phyloP scores from a whole-genome alignment of 2,113 vertebrate species.

The Erinaceus europaeus region DNA sequence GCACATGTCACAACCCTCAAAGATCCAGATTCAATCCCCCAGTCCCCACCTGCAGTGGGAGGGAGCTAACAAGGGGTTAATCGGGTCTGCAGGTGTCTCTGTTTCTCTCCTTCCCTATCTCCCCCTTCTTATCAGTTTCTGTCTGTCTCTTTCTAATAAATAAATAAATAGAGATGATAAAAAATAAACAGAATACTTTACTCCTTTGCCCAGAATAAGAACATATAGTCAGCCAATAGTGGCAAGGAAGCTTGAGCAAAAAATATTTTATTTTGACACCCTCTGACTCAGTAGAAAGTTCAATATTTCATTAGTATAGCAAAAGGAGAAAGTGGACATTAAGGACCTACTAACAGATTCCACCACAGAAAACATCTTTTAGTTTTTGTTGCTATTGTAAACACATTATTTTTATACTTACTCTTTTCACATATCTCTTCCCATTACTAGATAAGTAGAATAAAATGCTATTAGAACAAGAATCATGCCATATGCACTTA shows the following conservation, averaged over 20 bases:
- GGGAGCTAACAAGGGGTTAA: no score
- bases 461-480: no score
- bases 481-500: not conserved
- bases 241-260: not conserved
- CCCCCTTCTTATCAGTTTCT: no score
- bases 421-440: not conserved
- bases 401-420: not conserved
- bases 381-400: not conserved
- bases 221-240: not conserved
- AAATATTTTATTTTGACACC: not conserved
- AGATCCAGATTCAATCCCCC: no score
- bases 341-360: not conserved
- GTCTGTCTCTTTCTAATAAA: no score
- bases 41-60: no score
- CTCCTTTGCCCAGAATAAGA: not conserved
- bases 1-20: no score
- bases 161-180: no score
- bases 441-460: not conserved
- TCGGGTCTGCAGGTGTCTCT: no score
- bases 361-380: not conserved
- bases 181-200: no score
- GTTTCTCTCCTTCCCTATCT: no score
- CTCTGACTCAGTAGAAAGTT: not conserved
- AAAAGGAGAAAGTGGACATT: not conserved
- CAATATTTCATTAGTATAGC: not conserved